phyloP scores from a whole-genome alignment of 2,888 invertebrate genomes.

The Polymixis lichenea region DNA sequence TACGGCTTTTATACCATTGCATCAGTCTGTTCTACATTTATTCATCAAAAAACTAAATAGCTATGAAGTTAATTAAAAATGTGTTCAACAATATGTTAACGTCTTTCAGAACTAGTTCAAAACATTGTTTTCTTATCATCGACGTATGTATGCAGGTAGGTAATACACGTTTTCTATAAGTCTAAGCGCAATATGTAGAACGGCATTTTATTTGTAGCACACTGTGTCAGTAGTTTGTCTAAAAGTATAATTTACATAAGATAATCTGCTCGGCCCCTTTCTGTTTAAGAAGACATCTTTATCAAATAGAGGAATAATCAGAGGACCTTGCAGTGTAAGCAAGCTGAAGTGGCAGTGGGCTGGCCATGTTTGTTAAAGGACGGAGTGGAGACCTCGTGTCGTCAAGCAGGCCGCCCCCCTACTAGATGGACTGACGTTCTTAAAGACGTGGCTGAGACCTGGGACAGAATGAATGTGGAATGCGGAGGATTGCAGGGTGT shows the following conservation, averaged over 20 bases:
- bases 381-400: neutral
- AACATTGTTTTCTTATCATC: slow-evolving; percentile 34
- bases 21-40: neutral
- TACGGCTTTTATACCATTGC: neutral
- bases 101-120: slow-evolving; percentile 11
- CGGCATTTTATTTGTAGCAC: slow-evolving; percentile 4
- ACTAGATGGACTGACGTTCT: neutral
- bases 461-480: neutral
- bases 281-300: neutral
- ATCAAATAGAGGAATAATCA: neutral
- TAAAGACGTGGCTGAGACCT: neutral
- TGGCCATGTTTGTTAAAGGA: neutral
- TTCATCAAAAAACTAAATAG: neutral
- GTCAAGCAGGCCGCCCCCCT: neutral
- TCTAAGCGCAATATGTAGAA: slow-evolving; percentile 5
- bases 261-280: neutral
- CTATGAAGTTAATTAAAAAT: slow-evolving; percentile 9
- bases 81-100: slow-evolving; percentile 7
- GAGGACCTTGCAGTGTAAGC: neutral
- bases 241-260: neutral
- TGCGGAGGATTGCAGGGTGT: too few species aligned
- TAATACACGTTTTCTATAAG: slow-evolving; percentile 9
- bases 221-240: slow-evolving; percentile 13
- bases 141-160: neutral
- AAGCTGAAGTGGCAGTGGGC: neutral